Conservation (phyloP, 2,113 vertebrate genomes). For the Heliornis fulica region DNA sequence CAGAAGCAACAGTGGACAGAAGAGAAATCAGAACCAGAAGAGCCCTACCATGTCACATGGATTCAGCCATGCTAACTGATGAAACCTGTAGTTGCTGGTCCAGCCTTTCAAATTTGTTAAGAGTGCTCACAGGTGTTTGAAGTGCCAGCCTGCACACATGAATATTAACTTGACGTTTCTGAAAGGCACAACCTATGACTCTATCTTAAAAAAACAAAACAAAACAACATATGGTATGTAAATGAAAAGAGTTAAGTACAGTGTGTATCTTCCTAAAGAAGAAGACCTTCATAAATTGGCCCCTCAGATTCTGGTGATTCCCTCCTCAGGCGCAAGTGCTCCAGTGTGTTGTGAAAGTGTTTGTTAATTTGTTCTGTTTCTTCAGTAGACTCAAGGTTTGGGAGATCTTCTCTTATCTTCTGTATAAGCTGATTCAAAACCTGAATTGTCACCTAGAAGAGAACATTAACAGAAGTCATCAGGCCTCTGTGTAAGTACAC, state of each 20-base stretch:
- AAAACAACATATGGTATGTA: constrained; percentile 37
- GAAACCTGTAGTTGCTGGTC: constrained; percentile 60
- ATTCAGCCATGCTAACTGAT: constrained; percentile 67
- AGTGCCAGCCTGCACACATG: constrained; percentile 69
- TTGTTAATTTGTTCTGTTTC: constrained; percentile 99
- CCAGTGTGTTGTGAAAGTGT: constrained; percentile 98
- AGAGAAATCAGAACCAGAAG: constrained; percentile 44
- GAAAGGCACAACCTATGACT: constrained; percentile 81
- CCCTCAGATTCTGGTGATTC: constrained; percentile 94
- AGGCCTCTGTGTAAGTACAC: neutral
- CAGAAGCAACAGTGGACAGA: constrained; percentile 60
- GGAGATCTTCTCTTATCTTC: constrained; percentile 97
- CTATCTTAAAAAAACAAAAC: constrained; percentile 65
- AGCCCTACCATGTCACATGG: constrained; percentile 38
- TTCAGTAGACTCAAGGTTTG: constrained; percentile 94
- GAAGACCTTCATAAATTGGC: constrained; percentile 92
- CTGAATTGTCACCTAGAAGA: constrained; percentile 90
- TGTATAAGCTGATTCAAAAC: constrained; percentile 98
- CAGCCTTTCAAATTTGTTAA: constrained; percentile 67
- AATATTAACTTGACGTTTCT: constrained; percentile 73
- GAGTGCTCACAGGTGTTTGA: constrained; percentile 67
- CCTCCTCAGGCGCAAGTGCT: constrained; percentile 92
- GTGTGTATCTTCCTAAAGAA: constrained; percentile 56
- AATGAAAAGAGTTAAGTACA: constrained; percentile 40
- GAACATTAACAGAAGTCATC: neutral